These are phyloP conservation scores for Galeruca laticollis DNA, from an alignment of 2,888 invertebrate species.

Conservation along the genomic window DNA sequence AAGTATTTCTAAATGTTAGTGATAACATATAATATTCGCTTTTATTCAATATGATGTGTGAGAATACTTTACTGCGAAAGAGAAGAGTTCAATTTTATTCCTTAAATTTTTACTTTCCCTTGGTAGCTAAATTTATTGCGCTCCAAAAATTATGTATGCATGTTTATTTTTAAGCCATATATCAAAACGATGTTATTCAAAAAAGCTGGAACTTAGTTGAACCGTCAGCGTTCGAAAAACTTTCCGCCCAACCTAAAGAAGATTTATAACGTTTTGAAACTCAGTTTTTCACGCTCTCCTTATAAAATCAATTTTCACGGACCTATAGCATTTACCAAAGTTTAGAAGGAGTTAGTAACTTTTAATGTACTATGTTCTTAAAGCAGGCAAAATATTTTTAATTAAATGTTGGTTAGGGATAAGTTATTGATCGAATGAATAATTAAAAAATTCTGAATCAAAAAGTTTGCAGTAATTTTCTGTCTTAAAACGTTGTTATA, in stretches of 20 bases:
- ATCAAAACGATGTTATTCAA: constrained; percentile 63
- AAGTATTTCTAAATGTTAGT: no score
- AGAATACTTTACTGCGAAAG: no score
- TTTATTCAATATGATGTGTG: no score
- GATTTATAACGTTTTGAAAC: constrained; percentile 63
- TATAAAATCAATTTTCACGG: constrained; percentile 44
- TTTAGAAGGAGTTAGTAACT: constrained; percentile 23
- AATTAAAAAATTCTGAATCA: no score
- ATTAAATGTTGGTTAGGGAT: neutral
- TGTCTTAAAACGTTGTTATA: no score
- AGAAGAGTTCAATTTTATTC: neutral
- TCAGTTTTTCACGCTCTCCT: constrained; percentile 45
- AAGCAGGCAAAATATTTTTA: neutral
- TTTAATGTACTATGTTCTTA: constrained; percentile 27
- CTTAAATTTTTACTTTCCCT: neutral
- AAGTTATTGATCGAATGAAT: neutral
- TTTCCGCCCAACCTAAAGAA: constrained; percentile 59
- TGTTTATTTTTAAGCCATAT: constrained; percentile 60
- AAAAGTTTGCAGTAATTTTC: no score
- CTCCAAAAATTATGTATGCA: constrained; percentile 28
- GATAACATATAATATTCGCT: no score
- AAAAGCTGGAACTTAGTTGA: constrained; percentile 63
- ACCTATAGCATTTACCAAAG: constrained; percentile 32
- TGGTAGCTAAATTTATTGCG: constrained; percentile 27
- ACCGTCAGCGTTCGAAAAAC: constrained; percentile 62